These are phyloP conservation scores for Vulpes ferrilata DNA, from an alignment of 2,113 vertebrate species.

Conservation along the genomic window DNA sequence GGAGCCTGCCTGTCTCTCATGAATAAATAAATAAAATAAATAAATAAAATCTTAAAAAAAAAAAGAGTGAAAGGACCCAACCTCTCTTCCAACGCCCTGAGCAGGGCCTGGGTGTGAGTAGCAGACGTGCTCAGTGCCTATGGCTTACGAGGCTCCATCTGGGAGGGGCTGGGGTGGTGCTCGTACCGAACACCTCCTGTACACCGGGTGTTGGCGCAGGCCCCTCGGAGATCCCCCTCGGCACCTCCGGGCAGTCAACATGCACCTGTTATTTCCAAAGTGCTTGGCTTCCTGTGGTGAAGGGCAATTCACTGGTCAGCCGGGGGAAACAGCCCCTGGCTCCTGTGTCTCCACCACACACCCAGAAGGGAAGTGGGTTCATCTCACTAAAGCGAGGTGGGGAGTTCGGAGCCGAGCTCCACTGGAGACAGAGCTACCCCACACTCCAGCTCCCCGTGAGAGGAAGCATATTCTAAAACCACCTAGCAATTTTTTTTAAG, in stretches of 20 bases:
- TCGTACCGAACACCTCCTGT: accelerated
- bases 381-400: neutral
- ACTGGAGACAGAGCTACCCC: neutral
- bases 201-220: accelerated
- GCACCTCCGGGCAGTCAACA: neutral
- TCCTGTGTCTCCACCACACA: neutral
- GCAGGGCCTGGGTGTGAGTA: accelerated
- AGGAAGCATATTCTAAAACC: neutral
- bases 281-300: neutral
- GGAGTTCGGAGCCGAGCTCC: neutral
- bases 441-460: neutral
- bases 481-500: neutral
- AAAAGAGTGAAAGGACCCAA: neutral
- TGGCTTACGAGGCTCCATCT: no score
- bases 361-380: neutral
- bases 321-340: neutral
- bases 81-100: no score
- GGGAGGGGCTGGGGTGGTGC: accelerated
- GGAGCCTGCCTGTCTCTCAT: no score
- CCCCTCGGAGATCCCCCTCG: no score
- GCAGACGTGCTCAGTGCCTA: neutral
- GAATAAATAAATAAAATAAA: no score
- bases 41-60: no score
- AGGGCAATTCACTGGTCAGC: neutral
- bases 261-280: neutral